phyloP scores from a whole-genome alignment of 2,797 vertebrate genomes.

The Ciconia nigra region DNA sequence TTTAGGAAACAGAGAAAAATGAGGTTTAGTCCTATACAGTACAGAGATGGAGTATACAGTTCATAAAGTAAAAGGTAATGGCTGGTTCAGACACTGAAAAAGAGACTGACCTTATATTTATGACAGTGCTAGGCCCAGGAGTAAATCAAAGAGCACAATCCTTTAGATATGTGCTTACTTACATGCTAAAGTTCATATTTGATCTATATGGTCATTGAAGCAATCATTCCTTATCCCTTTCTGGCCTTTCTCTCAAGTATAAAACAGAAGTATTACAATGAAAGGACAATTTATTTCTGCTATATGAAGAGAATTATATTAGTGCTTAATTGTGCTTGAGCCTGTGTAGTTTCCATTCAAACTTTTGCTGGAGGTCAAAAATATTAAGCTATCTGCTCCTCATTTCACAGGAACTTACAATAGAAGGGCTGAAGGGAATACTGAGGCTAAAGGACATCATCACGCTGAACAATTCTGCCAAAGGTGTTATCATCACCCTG shows the following conservation, averaged over 20 bases:
- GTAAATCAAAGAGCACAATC: slow-evolving; percentile 3
- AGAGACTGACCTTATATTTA: slow-evolving; percentile 15
- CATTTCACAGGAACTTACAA: background rate
- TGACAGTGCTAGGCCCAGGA: background rate
- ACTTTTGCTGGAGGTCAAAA: slow-evolving; percentile 6
- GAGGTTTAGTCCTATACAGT: background rate
- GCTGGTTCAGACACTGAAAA: background rate
- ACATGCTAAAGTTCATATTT: background rate
- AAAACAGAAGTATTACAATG: background rate
- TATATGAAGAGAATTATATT: background rate
- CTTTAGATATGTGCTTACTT: background rate
- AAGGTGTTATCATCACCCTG: background rate
- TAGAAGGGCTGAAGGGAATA: background rate
- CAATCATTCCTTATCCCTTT: slow-evolving; percentile 3
- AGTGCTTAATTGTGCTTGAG: background rate
- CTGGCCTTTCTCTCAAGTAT: background rate
- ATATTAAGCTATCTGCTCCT: background rate
- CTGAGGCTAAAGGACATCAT: background rate
- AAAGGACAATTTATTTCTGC: background rate
- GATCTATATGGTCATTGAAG: background rate
- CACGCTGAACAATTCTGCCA: background rate
- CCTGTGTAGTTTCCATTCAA: background rate
- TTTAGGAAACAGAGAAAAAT: slow-evolving; percentile 24
- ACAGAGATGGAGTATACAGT: background rate
- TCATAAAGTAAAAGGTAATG: slow-evolving; percentile 18